Percentiles rank a stretch among this genome's conserved stretches.
Conservation (phyloP, 2,888 invertebrate species). For the Drosophila melanosoma region DNA sequence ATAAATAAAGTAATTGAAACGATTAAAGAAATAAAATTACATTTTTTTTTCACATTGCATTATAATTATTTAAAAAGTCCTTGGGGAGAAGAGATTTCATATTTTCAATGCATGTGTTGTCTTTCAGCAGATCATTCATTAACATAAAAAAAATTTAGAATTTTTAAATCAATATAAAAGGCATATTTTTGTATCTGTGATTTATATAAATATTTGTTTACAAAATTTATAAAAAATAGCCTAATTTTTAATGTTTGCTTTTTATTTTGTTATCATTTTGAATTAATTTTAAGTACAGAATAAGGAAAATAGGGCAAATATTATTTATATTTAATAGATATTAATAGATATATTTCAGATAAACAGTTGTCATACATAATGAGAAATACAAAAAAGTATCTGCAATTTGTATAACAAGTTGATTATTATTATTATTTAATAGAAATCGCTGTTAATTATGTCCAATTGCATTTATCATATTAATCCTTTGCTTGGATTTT, state of each 20-base stretch:
- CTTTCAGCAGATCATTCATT: neutral
- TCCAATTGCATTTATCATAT: neutral
- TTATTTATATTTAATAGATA: neutral
- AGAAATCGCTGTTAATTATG: neutral
- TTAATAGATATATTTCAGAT: no score
- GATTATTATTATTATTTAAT: neutral
- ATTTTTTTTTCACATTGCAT: neutral
- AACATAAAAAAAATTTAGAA: no score
- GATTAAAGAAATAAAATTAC: slow-evolving; percentile 16
- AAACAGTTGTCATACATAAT: neutral
- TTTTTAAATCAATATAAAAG: neutral
- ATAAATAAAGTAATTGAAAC: slow-evolving; percentile 21
- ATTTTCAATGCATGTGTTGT: neutral
- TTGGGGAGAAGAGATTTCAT: neutral
- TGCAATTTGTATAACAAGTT: no score
- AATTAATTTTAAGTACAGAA: neutral
- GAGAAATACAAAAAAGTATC: neutral
- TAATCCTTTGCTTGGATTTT: neutral
- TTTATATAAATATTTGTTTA: no score
- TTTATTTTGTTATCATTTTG: neutral
- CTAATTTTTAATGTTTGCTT: neutral
- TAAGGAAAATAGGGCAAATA: neutral
- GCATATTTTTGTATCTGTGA: neutral
- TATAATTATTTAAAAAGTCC: slow-evolving; percentile 12
- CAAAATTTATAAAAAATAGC: neutral